phyloP scores from a whole-genome alignment of 2,797 vertebrate genomes.

The Bucorvus abyssinicus region DNA sequence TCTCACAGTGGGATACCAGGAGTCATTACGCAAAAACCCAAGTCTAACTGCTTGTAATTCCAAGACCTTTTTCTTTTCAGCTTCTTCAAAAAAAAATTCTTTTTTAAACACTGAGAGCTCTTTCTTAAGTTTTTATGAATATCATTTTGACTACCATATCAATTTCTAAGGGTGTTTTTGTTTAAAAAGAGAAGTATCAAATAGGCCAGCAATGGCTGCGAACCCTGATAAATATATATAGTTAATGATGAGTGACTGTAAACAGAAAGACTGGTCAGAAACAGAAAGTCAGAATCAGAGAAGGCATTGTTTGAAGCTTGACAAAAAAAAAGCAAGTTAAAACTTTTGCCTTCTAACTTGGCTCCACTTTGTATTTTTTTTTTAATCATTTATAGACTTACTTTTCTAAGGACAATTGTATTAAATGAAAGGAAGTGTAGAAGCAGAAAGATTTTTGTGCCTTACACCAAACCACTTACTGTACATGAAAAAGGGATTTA shows the following conservation, averaged over 20 bases:
- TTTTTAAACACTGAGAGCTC: conserved; percentile 29
- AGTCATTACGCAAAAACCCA: conserved; percentile 83
- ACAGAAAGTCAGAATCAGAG: conserved; percentile 54
- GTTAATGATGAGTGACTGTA: conserved; percentile 57
- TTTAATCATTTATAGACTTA: conserved; percentile 61
- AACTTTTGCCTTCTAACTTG: conserved; percentile 65
- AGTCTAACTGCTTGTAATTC: conserved; percentile 82
- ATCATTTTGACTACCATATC: conserved; percentile 82
- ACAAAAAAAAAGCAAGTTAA: conserved; percentile 66
- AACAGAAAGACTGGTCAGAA: conserved; percentile 37
- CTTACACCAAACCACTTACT: conserved; percentile 67
- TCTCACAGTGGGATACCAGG: conserved; percentile 80
- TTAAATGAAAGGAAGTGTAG: conserved; percentile 69
- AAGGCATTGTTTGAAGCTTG: conserved; percentile 58
- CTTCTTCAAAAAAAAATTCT: conserved; percentile 82
- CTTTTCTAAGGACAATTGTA: conserved; percentile 68
- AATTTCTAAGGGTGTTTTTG: conserved; percentile 84
- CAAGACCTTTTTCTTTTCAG: conserved; percentile 79
- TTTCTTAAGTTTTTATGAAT: conserved; percentile 95
- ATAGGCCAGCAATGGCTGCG: neutral
- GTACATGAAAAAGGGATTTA: conserved; percentile 72
- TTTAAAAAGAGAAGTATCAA: conserved; percentile 59
- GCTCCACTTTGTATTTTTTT: conserved; percentile 59
- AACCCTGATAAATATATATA: conserved; percentile 4
- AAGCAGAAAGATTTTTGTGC: conserved; percentile 66